Evolutionary conservation across 2,113 vertebrate genomes (phyloP).

Genomic region (Rynchops niger): DNA sequence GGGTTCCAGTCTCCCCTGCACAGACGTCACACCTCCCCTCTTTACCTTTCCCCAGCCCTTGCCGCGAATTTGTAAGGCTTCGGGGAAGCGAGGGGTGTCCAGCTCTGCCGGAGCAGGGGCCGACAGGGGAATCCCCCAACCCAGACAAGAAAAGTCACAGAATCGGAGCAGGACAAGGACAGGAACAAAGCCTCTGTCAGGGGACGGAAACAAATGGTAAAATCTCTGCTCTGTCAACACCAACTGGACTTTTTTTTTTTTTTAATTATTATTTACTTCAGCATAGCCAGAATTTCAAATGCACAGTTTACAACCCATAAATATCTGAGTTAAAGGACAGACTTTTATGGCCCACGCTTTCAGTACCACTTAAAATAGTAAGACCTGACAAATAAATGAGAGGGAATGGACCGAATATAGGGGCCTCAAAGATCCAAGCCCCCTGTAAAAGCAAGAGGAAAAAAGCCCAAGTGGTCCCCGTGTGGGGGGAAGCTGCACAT

Average conservation of each 20-base stretch:
- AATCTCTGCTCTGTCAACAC: background rate
- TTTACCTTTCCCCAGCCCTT: background rate
- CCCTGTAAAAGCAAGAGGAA: background rate
- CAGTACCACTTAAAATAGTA: background rate
- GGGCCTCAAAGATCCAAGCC: background rate
- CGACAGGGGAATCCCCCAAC: background rate
- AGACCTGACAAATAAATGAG: background rate
- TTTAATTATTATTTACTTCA: background rate
- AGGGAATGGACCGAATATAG: background rate
- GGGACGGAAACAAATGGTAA: background rate
- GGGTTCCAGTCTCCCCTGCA: background rate
- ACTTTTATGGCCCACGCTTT: background rate
- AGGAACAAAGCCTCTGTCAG: rapidly evolving
- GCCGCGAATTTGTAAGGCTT: background rate
- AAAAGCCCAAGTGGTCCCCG: background rate
- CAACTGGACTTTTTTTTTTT: background rate
- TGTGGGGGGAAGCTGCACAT: rapidly evolving
- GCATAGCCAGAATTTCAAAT: background rate
- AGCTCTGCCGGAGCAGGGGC: rapidly evolving
- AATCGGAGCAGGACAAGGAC: background rate
- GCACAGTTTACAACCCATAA: background rate
- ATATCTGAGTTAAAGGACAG: background rate
- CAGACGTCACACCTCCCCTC: background rate
- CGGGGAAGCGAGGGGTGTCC: rapidly evolving
- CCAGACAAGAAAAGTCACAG: rapidly evolving